Conservation (phyloP, 1,140 invertebrate species). For the Catajapyx aquilonaris region DNA sequence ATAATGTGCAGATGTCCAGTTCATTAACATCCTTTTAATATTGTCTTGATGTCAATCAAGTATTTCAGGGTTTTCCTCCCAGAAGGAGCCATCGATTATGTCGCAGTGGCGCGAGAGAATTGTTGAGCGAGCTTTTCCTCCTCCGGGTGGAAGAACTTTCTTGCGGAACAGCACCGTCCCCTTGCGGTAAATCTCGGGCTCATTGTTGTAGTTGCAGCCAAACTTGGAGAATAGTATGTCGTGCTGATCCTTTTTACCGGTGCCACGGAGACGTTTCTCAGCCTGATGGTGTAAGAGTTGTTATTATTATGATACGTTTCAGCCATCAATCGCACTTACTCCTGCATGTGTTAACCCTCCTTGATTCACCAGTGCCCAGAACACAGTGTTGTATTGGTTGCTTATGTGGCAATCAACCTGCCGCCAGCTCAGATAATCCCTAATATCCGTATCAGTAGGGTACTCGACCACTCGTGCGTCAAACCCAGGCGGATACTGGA, state of each 20-base stretch:
- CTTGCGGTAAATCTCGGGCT: slow-evolving; percentile 66
- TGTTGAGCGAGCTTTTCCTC: slow-evolving; percentile 19
- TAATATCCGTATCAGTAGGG: slow-evolving; percentile 64
- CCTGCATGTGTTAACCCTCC: slow-evolving; percentile 46
- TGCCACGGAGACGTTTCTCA: slow-evolving; percentile 60
- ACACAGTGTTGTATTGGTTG: slow-evolving; percentile 92
- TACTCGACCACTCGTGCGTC: slow-evolving; percentile 76
- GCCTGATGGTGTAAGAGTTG: slow-evolving; percentile 31
- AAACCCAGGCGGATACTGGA: slow-evolving; percentile 75
- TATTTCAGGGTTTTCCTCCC: slow-evolving; percentile 48
- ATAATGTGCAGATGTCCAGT: no score
- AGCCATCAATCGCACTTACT: slow-evolving; percentile 19
- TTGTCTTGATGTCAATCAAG: no score
- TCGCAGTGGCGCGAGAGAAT: slow-evolving; percentile 48
- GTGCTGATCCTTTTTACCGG: slow-evolving; percentile 77
- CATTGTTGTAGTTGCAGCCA: slow-evolving; percentile 84
- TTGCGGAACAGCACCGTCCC: slow-evolving; percentile 64
- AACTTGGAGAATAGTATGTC: slow-evolving; percentile 82
- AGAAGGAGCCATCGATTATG: slow-evolving; percentile 69
- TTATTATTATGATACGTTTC: not conserved
- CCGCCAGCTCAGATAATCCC: slow-evolving; percentile 88
- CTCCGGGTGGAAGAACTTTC: slow-evolving; percentile 19
- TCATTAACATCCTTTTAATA: no score
- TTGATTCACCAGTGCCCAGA: slow-evolving; percentile 74
- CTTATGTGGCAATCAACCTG: slow-evolving; percentile 96